Evolutionary conservation across 1,140 invertebrate species (phyloP).

Genomic region (Stenopsyche tienmushanensis): DNA sequence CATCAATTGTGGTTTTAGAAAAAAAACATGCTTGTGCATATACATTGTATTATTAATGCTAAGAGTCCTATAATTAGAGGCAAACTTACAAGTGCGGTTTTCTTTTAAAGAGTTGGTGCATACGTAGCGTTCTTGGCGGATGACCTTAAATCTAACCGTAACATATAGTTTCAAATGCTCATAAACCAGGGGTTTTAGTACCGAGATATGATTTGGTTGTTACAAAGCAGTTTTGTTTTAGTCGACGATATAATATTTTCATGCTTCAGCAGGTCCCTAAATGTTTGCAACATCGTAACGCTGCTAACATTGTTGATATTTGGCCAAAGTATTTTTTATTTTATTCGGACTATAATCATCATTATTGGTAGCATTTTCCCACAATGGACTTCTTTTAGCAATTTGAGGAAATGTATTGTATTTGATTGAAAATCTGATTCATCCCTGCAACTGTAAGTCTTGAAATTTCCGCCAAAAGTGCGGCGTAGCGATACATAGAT

Average conservation of each 20-base stretch:
- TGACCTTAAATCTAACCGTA: neutral
- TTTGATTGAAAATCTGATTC: too few species aligned
- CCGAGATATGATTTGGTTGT: neutral
- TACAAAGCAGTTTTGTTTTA: neutral
- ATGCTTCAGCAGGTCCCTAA: neutral
- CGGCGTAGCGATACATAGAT: too few species aligned
- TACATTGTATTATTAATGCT: neutral
- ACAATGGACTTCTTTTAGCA: too few species aligned
- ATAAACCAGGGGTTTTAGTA: neutral
- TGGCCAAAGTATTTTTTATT: too few species aligned
- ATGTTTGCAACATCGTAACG: neutral
- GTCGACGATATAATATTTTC: neutral
- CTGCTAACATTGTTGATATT: neutral
- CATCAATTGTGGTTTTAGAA: neutral
- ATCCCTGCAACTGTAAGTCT: too few species aligned
- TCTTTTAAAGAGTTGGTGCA: slow-evolving; percentile 4
- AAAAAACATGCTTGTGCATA: neutral
- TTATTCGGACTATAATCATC: too few species aligned
- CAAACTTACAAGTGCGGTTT: slow-evolving; percentile 11
- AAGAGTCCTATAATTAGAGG: neutral
- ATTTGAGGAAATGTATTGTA: too few species aligned
- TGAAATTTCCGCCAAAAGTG: too few species aligned
- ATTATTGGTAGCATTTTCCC: too few species aligned
- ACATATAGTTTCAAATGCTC: neutral
- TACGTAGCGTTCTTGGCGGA: neutral